Evolutionary conservation across 2,113 vertebrate species (phyloP).

Genomic region (Falco punctatus): DNA sequence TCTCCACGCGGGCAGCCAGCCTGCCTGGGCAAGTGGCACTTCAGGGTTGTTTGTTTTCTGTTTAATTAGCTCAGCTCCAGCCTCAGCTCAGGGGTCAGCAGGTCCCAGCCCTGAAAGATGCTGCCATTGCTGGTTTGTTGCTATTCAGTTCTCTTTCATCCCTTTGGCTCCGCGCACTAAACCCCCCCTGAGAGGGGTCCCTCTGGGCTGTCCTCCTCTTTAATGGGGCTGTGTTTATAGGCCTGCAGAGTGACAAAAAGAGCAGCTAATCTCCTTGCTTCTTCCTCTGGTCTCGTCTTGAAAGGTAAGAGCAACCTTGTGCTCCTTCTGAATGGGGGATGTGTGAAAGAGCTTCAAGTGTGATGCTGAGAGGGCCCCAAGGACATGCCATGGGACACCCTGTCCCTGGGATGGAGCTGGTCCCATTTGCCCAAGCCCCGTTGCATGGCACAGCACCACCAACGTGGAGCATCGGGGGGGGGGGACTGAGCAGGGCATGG

Average conservation of each 20-base stretch:
- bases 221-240: not conserved
- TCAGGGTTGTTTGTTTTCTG: conserved; percentile 9
- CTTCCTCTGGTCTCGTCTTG: not conserved
- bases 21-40: not conserved
- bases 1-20: not conserved
- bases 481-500: not conserved
- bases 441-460: rapidly evolving
- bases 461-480: not conserved
- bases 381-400: not conserved
- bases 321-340: not conserved
- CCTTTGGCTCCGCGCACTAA: rapidly evolving
- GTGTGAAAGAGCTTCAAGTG: not conserved
- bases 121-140: not conserved
- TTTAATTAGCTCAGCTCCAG: not conserved
- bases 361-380: not conserved
- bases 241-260: not conserved
- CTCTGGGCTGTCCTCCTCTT: not conserved
- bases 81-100: not conserved
- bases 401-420: not conserved
- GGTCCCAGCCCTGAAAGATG: not conserved
- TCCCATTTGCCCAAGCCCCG: not conserved
- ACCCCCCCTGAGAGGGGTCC: not conserved
- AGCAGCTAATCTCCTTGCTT: not conserved
- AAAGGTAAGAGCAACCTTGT: not conserved
- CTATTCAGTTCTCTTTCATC: not conserved